Percentiles rank a stretch among this genome's conserved stretches.
Evolutionary conservation across 2,888 invertebrate genomes (phyloP).

Genomic region (Melanophora roralis): DNA sequence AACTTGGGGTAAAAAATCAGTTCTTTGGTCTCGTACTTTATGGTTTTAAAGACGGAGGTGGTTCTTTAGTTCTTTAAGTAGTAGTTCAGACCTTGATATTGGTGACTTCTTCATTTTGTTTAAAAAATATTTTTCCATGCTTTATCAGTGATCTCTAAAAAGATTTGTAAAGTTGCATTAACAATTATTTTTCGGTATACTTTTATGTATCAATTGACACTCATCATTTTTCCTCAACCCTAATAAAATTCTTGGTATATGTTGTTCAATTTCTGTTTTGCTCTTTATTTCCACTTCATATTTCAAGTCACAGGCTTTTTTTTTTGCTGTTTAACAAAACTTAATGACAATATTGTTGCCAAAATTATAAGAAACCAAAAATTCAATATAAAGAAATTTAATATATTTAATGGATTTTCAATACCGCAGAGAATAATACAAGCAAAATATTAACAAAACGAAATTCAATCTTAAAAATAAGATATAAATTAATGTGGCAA

Average conservation of each 20-base stretch:
- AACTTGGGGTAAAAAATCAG: no score
- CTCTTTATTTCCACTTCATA: conserved; percentile 45
- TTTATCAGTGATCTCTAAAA: no score
- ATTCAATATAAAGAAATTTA: conserved; percentile 54
- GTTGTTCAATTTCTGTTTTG: conserved; percentile 31
- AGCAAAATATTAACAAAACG: neutral
- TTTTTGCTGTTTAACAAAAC: conserved; percentile 37
- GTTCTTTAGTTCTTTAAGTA: no score
- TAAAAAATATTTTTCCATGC: no score
- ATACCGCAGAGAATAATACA: conserved; percentile 37
- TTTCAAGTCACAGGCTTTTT: conserved; percentile 33
- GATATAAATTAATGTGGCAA: conserved; percentile 21
- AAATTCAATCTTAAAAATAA: conserved; percentile 40
- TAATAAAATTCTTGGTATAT: conserved; percentile 15
- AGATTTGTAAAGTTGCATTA: no score
- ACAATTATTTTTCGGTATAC: no score
- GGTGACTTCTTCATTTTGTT: no score
- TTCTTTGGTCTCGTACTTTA: no score
- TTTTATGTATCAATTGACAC: no score
- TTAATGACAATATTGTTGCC: conserved; percentile 60
- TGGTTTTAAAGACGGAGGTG: no score
- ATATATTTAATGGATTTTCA: conserved; percentile 61
- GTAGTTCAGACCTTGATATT: no score
- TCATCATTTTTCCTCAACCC: no score
- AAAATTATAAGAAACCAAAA: conserved; percentile 35